Base-by-base conservation (phyloP, 2,888 invertebrate genomes). In the Dasypolia templi region DNA sequence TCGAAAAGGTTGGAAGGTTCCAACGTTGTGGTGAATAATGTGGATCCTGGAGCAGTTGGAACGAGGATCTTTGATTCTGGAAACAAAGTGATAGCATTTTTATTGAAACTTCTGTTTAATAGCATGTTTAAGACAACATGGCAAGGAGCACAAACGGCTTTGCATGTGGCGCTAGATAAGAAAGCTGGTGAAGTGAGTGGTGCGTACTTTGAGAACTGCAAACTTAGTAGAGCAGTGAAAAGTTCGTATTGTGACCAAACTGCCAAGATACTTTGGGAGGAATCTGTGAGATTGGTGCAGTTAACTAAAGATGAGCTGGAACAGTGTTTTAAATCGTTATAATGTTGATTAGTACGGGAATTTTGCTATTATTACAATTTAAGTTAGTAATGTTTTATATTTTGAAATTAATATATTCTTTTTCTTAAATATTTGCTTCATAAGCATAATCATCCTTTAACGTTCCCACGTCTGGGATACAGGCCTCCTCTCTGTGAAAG, bases 11-110 rank as follows among this genome's bases (percentile, higher is more conserved):
- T 98, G 87, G 94, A 95, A 88, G 91, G 97, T 5, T 93, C 97
- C 0, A 97, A 97, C 46, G 97, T 98, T 0, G 97, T 98, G 0
- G 97, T 97, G 0, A 98, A 98, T 89, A 97, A 97, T 86, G 95
- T 98, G n/a, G 98, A 98, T 93, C 99, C 99, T 0, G 98, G 99
- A 17, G 96, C 97, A 92, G 97, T 98, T 55, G 97, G 97, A 84
- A 97, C 98, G 0, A 97, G 97, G 32, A 98, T 98, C 59, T 98
- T 97, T 97, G 95, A 86, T 11, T 83, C 85, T n/a, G 64, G 74
- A 0, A 84, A 82, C 97, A 77, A 94, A 96, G 0, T 96, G 90
- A 93, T 96, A 64, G 92, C 90, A 0, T 35, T 55, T 7, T 96
- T 97, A 0, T 84, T 97, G 82, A 95, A 94, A 83, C 88, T 97